Evolutionary conservation across 1,140 invertebrate genomes (phyloP).

Genomic region (Galendromus occidentalis): DNA sequence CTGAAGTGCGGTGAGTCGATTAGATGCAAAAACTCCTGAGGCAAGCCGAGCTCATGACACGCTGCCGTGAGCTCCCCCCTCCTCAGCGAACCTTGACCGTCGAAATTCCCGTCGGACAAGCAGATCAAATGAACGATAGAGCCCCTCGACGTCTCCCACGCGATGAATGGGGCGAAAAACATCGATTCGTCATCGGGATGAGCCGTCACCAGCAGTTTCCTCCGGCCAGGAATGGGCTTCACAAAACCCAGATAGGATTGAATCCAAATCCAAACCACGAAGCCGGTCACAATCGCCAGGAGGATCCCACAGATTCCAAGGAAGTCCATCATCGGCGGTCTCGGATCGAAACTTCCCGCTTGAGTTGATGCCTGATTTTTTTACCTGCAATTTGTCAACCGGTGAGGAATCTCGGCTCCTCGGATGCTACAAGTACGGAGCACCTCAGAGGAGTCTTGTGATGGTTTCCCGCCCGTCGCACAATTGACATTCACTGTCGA

Average conservation of each 20-base stretch:
- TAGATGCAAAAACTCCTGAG: neutral
- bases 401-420: no score
- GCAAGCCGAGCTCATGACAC: neutral
- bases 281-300: no score
- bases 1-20: neutral
- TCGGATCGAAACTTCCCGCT: no score
- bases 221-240: neutral
- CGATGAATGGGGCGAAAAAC: constrained; percentile 32
- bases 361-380: no score
- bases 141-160: constrained; percentile 12
- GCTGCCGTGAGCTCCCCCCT: neutral
- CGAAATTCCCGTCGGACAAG: neutral
- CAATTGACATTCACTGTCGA: no score
- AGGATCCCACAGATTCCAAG: no score
- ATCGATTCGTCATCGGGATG: constrained; percentile 33
- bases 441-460: no score
- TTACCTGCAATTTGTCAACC: no score
- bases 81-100: neutral
- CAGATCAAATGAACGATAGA: neutral
- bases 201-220: constrained; percentile 28
- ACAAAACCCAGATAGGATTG: neutral
- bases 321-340: no score
- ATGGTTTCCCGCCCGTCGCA: no score
- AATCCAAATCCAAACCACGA: no score
- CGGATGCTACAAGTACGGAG: no score